Conservation (phyloP, 2,113 vertebrate species). For the Tragelaphus imberbis region DNA sequence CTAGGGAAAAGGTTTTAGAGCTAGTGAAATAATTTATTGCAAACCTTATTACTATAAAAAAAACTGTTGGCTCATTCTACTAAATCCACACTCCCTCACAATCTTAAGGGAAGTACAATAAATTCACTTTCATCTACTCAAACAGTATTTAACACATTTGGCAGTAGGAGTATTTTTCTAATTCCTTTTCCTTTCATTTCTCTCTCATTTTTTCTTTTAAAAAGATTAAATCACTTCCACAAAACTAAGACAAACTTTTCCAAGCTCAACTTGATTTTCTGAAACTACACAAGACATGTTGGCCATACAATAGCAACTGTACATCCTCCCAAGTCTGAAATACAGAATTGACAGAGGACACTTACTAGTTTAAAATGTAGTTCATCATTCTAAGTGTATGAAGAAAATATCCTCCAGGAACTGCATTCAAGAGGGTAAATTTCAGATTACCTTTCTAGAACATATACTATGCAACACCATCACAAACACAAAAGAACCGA, state of each 20-base stretch:
- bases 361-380: background rate
- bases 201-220: background rate
- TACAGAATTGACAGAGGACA: background rate
- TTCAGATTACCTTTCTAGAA: background rate
- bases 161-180: slow-evolving; percentile 55
- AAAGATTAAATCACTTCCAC: slow-evolving; percentile 55
- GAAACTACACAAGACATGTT: slow-evolving; percentile 1
- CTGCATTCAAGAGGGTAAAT: background rate
- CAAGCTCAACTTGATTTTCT: slow-evolving; percentile 39
- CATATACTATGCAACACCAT: background rate
- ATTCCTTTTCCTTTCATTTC: slow-evolving; percentile 10
- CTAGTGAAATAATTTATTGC: slow-evolving; percentile 70
- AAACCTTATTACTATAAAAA: slow-evolving; percentile 69
- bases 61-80: slow-evolving; percentile 53
- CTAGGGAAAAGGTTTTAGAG: slow-evolving; percentile 62
- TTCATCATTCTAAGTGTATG: background rate
- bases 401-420: slow-evolving; percentile 19
- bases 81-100: slow-evolving; percentile 65
- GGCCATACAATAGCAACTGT: slow-evolving; percentile 30
- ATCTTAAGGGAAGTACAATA: slow-evolving; percentile 63
- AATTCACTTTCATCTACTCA: slow-evolving; percentile 48
- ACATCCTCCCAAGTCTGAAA: background rate
- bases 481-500: background rate
- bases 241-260: slow-evolving; percentile 48
- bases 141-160: slow-evolving; percentile 62